Evolutionary conservation across 2,113 vertebrate genomes (phyloP), one percentile per base, ranked within the genome.

Genomic region (Rhynchomys soricoides): DNA sequence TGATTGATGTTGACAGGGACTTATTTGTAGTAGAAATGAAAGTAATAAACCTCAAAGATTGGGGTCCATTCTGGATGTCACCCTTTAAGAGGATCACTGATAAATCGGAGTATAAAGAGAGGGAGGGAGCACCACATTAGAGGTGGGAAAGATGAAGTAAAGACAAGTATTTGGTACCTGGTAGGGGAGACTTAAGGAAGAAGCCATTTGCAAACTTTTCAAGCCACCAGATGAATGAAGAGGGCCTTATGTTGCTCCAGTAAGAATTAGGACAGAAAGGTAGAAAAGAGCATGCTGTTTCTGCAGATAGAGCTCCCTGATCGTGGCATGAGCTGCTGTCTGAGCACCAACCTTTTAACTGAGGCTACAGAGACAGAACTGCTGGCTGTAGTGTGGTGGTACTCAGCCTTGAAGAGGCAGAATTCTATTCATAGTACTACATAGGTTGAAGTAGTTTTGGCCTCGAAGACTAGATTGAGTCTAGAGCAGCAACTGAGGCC

Each of bases 21-120:
- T 96, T 97, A 93, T 96, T 96, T 97, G 90, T 37, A 31, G 92
- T 66, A 94, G 87, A 95, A 97, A 93, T 96, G 83, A 96, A 97
- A 96, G 95, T 90, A 96, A 96, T 94, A 96, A 96, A 50, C 78
- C 78, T 96, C 87, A 77, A 64, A 94, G 91, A 96, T 81, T 95
- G 95, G 95, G 89, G 70, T 87, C 87, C 78, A 91, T 94, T 90
- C 95, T 79, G 50, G 50, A 94, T 83, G 89, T 94, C 90, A 92
- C 48, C 21, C 22, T 96, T 81, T 68, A 75, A 85, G 83, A 85
- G 81, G 17, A 64, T 3, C 50, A 8, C 66, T 74, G 93, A 93
- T 89, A 94, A 95, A 86, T 5, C 70, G 59, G 55, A 93, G 62
- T 22, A 3, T 22, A 31, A 48, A 52, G 21, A 16, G 5, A 78